Conservation (phyloP, 2,113 vertebrate species). For the Thalassoma bifasciatum region DNA sequence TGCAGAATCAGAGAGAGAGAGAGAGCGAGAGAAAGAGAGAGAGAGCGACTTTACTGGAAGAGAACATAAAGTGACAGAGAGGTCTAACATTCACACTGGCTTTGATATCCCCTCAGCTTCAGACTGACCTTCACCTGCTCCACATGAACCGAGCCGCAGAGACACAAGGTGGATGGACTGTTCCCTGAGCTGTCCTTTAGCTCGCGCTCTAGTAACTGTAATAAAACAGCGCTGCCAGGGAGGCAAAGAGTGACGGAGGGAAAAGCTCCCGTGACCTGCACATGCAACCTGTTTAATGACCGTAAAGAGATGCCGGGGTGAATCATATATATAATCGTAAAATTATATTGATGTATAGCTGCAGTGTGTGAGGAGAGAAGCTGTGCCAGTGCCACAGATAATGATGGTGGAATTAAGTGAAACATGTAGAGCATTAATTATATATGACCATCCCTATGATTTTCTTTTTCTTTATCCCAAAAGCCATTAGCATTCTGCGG, state of each 20-base stretch:
- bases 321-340: constrained; percentile 60
- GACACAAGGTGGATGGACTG: constrained; percentile 71
- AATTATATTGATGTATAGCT: constrained; percentile 44
- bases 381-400: constrained; percentile 26
- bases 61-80: constrained; percentile 72
- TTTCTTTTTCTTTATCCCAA: background rate
- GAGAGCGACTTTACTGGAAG: constrained; percentile 50
- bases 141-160: constrained; percentile 70
- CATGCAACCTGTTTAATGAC: constrained; percentile 69
- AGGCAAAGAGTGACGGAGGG: constrained; percentile 68
- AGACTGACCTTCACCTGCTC: constrained; percentile 81
- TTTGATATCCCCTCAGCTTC: constrained; percentile 81
- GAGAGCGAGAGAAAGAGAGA: constrained; percentile 24
- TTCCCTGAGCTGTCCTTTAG: constrained; percentile 76
- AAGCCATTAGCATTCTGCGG: background rate
- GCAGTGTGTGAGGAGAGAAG: constrained; percentile 19
- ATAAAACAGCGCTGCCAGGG: constrained; percentile 76
- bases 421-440: constrained; percentile 23
- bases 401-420: constrained; percentile 7
- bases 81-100: constrained; percentile 68
- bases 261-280: constrained; percentile 68
- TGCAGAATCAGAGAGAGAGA: constrained; percentile 22
- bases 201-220: constrained; percentile 72
- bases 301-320: constrained; percentile 57
- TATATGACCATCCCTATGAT: constrained; percentile 10